phyloP scores from a whole-genome alignment of 2,888 invertebrate species.

The Crossocerus cetratus region DNA sequence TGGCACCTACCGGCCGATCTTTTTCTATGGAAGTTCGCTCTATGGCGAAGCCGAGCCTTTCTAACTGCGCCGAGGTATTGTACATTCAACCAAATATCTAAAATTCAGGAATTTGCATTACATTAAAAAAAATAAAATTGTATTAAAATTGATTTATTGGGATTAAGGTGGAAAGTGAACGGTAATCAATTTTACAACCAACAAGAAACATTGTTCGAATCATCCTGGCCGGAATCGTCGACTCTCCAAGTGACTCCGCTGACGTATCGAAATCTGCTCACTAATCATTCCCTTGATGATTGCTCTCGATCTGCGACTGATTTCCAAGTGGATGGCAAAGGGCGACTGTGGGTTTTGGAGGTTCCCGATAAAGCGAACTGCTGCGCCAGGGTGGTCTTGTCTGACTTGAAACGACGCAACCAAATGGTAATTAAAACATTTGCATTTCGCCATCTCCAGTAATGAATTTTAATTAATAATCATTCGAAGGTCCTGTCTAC shows the following conservation, averaged over 20 bases:
- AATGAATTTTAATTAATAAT: no score
- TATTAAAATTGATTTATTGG: background rate
- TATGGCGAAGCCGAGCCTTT: slow-evolving; percentile 76
- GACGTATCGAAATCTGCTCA: background rate
- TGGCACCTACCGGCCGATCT: slow-evolving; percentile 57
- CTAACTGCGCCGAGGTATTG: slow-evolving; percentile 73
- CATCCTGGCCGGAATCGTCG: slow-evolving; percentile 34
- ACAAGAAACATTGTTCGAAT: slow-evolving; percentile 25
- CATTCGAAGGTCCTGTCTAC: slow-evolving; percentile 21
- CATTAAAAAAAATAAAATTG: background rate
- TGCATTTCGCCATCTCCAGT: background rate
- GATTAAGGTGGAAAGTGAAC: slow-evolving; percentile 8
- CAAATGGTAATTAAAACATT: slow-evolving; percentile 30
- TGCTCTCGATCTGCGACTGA: slow-evolving; percentile 71
- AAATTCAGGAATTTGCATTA: background rate
- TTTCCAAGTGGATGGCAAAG: slow-evolving; percentile 73
- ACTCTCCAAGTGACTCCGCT: slow-evolving; percentile 1
- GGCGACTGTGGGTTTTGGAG: slow-evolving; percentile 77
- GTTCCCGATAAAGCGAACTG: slow-evolving; percentile 70
- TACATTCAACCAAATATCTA: background rate
- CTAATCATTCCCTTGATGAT: background rate
- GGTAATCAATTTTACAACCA: background rate
- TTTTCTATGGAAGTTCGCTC: slow-evolving; percentile 71
- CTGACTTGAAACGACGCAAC: slow-evolving; percentile 71
- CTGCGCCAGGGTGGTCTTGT: slow-evolving; percentile 75